Conservation (phyloP, 2,888 invertebrate species). For the Ophioninae sp. region DNA sequence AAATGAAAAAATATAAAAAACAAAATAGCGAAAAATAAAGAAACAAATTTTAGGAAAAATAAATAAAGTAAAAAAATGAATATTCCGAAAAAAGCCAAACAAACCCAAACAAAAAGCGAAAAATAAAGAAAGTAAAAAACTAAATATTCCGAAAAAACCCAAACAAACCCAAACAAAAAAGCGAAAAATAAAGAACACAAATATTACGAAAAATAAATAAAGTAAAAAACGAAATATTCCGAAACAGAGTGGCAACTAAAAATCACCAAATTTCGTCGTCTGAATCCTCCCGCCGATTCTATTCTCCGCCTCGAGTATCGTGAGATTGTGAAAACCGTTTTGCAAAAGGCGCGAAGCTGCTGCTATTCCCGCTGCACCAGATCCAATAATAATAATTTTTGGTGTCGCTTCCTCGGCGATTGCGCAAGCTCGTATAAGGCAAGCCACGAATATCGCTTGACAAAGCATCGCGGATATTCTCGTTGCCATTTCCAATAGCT, state of each 20-base stretch:
- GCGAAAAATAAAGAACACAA: too few species aligned
- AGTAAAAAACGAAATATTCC: not conserved
- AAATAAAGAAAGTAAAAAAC: too few species aligned
- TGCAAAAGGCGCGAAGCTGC: conserved; percentile 82
- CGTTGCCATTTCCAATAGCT: conserved; percentile 12
- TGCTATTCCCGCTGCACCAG: conserved; percentile 83
- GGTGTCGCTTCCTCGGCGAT: conserved; percentile 28
- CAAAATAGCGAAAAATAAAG: too few species aligned
- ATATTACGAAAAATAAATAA: not conserved
- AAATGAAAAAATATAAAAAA: not conserved
- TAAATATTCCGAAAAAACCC: too few species aligned
- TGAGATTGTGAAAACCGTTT: conserved; percentile 80
- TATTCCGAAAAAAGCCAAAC: too few species aligned
- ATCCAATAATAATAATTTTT: conserved; percentile 82
- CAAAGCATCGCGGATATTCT: conserved; percentile 41
- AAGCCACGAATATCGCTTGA: conserved; percentile 38
- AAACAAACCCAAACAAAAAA: too few species aligned
- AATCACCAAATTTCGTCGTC: conserved; percentile 79
- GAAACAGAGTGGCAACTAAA: not conserved
- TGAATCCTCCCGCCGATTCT: conserved; percentile 81
- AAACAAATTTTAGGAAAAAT: not conserved
- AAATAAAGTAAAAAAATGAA: not conserved
- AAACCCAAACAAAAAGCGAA: too few species aligned
- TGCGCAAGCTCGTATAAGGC: conserved; percentile 19
- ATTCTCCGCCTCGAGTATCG: conserved; percentile 81